Percentiles rank a stretch among this genome's conserved stretches.
phyloP scores from a whole-genome alignment of 2,797 vertebrate genomes.

The Tinamus major region DNA sequence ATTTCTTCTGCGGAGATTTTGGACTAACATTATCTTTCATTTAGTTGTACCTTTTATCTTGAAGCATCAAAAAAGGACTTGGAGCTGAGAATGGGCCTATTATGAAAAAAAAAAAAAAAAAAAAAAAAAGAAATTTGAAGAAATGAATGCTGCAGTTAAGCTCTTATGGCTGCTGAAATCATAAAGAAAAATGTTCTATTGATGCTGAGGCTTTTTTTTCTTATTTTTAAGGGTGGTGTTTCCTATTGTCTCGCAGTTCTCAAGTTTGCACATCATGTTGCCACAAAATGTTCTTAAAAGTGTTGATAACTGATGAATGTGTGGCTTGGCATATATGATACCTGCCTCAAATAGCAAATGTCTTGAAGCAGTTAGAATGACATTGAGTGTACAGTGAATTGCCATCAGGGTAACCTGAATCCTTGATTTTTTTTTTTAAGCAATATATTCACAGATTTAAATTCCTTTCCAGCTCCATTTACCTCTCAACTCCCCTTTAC shows the following conservation, averaged over 20 bases:
- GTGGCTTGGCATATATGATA: neutral
- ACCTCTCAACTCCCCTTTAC: constrained; percentile 94
- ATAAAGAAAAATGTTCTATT: neutral
- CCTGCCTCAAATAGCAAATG: neutral
- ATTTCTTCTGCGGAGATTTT: neutral
- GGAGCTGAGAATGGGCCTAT: neutral
- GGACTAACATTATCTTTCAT: neutral
- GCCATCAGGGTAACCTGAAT: neutral
- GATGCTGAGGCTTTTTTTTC: neutral
- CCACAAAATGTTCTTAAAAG: neutral
- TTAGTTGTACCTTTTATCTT: neutral
- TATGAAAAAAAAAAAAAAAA: neutral
- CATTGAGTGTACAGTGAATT: neutral
- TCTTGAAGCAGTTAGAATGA: neutral
- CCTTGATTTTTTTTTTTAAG: neutral
- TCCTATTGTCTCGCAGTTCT: neutral
- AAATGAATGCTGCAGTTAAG: neutral
- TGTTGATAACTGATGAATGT: neutral
- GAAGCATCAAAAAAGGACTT: neutral
- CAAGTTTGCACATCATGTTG: neutral
- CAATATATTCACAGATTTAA: neutral
- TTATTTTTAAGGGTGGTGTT: neutral
- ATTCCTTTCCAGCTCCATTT: constrained; percentile 89
- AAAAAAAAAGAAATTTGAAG: neutral
- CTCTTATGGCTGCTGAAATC: neutral